phyloP scores from a whole-genome alignment of 1,140 invertebrate genomes.

The Reticulitermes speratus region DNA sequence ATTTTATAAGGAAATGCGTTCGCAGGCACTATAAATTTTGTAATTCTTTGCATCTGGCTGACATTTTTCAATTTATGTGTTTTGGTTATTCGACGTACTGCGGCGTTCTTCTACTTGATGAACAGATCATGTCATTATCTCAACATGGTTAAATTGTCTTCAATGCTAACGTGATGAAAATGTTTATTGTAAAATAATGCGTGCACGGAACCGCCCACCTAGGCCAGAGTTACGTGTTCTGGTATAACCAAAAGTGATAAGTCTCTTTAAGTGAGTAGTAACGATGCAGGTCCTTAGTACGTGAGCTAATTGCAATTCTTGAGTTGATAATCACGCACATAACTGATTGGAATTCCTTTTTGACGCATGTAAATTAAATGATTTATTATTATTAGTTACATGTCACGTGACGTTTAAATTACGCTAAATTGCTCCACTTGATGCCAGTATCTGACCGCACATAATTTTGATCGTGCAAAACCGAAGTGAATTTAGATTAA shows the following conservation, averaged over 20 bases:
- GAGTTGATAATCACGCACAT: background rate
- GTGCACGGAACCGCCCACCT: background rate
- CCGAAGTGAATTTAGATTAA: too few species aligned
- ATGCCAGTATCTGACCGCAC: too few species aligned
- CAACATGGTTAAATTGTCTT: background rate
- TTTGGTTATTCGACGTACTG: too few species aligned
- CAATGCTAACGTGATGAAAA: background rate
- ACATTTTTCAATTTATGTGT: too few species aligned
- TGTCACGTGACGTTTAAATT: too few species aligned
- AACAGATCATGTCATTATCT: background rate
- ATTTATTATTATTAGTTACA: too few species aligned
- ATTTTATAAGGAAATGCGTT: too few species aligned
- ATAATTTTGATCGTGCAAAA: too few species aligned
- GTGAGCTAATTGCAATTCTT: background rate
- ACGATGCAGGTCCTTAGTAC: too few species aligned
- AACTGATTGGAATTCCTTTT: background rate
- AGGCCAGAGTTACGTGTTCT: background rate
- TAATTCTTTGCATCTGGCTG: background rate
- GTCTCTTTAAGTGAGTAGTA: too few species aligned
- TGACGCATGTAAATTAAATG: background rate
- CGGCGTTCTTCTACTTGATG: background rate
- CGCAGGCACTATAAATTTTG: background rate
- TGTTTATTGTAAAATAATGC: background rate
- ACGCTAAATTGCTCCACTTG: too few species aligned
- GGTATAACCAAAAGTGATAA: background rate